Evolutionary conservation across 2,113 vertebrate species (phyloP).

Genomic region (Phycodurus eques): DNA sequence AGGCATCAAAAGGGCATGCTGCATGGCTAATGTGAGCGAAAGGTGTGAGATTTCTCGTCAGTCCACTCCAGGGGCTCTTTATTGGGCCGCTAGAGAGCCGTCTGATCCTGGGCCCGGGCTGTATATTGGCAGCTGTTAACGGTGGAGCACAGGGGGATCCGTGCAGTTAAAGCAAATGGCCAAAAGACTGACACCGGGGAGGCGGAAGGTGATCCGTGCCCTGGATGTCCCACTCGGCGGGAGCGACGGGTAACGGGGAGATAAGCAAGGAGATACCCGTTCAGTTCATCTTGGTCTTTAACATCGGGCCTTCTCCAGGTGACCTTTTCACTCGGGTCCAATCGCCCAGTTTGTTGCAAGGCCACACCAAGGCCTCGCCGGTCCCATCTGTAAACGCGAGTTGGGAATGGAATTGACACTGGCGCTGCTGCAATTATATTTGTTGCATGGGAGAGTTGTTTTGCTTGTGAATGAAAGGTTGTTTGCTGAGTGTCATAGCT

Average conservation of each 20-base stretch:
- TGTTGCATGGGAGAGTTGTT: too few species aligned
- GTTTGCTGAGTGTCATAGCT: too few species aligned
- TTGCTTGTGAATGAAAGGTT: too few species aligned
- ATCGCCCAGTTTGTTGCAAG: not conserved
- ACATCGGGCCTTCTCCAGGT: not conserved
- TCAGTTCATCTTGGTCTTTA: not conserved
- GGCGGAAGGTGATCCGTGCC: constrained; percentile 26
- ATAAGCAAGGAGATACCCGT: not conserved
- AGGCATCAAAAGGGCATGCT: constrained; percentile 77
- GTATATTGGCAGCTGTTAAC: constrained; percentile 82
- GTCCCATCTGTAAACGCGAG: too few species aligned
- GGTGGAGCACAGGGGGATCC: constrained; percentile 58
- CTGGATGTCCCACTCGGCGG: not conserved
- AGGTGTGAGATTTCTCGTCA: constrained; percentile 82
- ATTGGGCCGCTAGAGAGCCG: constrained; percentile 66
- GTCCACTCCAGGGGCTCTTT: constrained; percentile 70
- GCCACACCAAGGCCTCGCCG: too few species aligned
- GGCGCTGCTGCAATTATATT: too few species aligned
- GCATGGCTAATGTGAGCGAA: constrained; percentile 76
- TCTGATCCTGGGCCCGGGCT: constrained; percentile 75
- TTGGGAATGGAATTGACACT: too few species aligned
- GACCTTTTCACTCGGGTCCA: not conserved
- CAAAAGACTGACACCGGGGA: constrained; percentile 57
- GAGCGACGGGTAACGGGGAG: not conserved
- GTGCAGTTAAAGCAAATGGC: constrained; percentile 76